These are phyloP conservation scores for Neopelma chrysocephalum DNA, from an alignment of 2,797 vertebrate genomes.

Conservation along the genomic window DNA sequence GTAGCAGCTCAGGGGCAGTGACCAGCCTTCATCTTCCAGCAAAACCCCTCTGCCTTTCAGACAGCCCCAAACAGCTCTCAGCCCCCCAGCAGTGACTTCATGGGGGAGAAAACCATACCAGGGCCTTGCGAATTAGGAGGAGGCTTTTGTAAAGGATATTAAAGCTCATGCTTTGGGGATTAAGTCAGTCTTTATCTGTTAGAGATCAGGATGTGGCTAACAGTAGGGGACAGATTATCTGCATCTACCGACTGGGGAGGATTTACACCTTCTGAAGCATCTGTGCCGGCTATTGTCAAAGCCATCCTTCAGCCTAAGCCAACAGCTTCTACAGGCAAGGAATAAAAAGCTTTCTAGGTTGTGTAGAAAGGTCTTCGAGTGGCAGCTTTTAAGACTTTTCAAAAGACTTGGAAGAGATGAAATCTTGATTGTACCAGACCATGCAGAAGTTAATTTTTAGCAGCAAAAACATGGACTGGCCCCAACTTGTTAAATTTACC, in stretches of 20 bases:
- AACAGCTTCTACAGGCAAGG: not conserved
- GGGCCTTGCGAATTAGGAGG: not conserved
- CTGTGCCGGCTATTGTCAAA: slow-evolving; percentile 21
- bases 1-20: not conserved
- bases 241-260: not conserved
- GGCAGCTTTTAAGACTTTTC: not conserved
- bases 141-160: slow-evolving; percentile 45
- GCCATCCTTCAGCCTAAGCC: not conserved
- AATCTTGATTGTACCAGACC: not conserved
- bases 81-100: not conserved
- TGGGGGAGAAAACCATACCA: not conserved
- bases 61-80: not conserved
- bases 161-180: slow-evolving; percentile 51
- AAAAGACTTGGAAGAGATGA: not conserved
- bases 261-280: slow-evolving; percentile 61
- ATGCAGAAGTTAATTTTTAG: not conserved
- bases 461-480: not conserved
- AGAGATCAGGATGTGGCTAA: slow-evolving; percentile 54
- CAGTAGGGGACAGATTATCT: slow-evolving; percentile 57
- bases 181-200: slow-evolving; percentile 52
- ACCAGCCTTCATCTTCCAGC: not conserved
- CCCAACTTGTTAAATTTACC: not conserved
- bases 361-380: not conserved
- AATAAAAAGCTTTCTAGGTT: not conserved
- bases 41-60: not conserved